A percentile compares a stretch with the other conserved stretches of the same genome.
These are phyloP conservation scores for Rhea pennata DNA, from an alignment of 2,113 vertebrate species.

Conservation along the genomic window DNA sequence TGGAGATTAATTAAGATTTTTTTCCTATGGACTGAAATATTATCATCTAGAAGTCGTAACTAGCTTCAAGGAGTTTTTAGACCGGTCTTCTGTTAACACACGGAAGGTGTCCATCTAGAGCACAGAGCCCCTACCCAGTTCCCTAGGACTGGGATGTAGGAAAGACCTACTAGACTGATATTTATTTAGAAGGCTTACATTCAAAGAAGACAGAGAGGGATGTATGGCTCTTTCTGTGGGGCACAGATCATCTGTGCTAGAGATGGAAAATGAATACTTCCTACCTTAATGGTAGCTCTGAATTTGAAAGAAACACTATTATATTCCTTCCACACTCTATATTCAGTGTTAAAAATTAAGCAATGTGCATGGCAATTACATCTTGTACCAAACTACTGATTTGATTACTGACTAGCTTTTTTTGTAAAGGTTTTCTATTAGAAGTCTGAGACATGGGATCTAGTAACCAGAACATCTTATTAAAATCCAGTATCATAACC, in stretches of 20 bases:
- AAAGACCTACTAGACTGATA: background rate
- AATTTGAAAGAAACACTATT: background rate
- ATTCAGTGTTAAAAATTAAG: background rate
- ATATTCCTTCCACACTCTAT: background rate
- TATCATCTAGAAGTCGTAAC: background rate
- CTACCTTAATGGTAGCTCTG: background rate
- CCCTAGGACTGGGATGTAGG: background rate
- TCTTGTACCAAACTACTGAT: background rate
- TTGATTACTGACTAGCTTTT: background rate
- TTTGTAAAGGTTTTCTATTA: background rate
- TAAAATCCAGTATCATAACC: background rate
- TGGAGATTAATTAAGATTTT: background rate
- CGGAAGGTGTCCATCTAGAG: background rate
- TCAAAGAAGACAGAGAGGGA: background rate
- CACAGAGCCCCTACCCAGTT: background rate
- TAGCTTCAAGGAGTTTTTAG: background rate
- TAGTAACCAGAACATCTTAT: background rate
- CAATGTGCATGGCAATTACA: fast-evolving
- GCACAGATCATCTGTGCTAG: background rate
- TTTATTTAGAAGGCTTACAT: background rate
- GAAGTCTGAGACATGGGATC: background rate
- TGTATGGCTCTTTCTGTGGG: background rate
- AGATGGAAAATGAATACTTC: background rate
- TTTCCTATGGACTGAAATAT: background rate
- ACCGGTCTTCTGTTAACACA: background rate